Conservation (phyloP, 2,113 vertebrate species). For the Sula dactylatra region DNA sequence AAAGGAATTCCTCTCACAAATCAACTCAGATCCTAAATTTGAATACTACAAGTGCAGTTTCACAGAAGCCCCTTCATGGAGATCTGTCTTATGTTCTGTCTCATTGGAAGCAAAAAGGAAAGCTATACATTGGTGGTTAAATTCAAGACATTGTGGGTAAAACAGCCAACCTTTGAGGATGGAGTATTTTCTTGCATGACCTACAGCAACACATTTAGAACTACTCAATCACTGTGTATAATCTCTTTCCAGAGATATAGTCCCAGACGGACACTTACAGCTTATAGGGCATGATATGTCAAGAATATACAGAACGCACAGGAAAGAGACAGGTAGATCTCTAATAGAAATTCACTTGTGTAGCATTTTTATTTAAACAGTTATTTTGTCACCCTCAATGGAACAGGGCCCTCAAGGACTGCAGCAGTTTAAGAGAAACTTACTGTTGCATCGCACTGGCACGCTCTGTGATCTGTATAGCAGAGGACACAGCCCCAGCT, state of each 20-base stretch:
- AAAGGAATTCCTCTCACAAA: background rate
- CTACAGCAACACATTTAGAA: background rate
- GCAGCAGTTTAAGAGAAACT: background rate
- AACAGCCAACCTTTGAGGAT: background rate
- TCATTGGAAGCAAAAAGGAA: background rate
- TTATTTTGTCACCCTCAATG: background rate
- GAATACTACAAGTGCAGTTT: background rate
- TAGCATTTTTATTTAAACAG: background rate
- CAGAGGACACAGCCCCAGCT: background rate
- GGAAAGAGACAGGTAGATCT: background rate
- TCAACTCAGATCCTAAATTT: background rate
- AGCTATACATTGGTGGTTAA: background rate
- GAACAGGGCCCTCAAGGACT: background rate
- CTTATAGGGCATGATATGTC: background rate
- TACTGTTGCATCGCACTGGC: background rate
- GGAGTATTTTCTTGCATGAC: background rate
- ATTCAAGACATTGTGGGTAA: background rate
- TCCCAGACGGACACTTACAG: background rate
- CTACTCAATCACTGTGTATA: background rate
- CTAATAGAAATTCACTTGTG: background rate
- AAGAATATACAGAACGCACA: background rate
- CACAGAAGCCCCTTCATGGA: background rate
- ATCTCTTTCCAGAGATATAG: background rate
- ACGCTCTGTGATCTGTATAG: background rate
- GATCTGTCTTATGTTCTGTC: background rate